phyloP scores from a whole-genome alignment of 1,140 invertebrate species.

The Drosophila pallidifrons region DNA sequence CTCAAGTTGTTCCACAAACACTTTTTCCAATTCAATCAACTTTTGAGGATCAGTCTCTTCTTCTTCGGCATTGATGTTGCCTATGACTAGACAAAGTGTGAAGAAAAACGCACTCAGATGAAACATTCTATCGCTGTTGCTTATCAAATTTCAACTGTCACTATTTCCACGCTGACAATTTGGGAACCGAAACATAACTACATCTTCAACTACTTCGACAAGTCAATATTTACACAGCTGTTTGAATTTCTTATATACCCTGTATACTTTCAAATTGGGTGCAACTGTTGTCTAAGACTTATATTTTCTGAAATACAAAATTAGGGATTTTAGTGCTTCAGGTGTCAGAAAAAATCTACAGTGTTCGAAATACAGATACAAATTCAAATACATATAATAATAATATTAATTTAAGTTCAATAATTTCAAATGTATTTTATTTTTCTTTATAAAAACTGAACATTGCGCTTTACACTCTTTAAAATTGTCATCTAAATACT shows the following conservation, averaged over 20 bases:
- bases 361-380: no score
- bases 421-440: no score
- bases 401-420: no score
- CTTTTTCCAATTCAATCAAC: slow-evolving; percentile 46
- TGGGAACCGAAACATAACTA: neutral
- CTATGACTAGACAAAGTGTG: slow-evolving; percentile 1
- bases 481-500: no score
- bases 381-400: no score
- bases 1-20: slow-evolving; percentile 47
- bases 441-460: no score
- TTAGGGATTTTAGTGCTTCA: no score
- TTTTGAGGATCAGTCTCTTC: slow-evolving; percentile 12
- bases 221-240: slow-evolving; percentile 66
- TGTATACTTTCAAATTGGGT: neutral
- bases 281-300: neutral
- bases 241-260: neutral
- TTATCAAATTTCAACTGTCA: slow-evolving; percentile 36
- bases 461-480: no score
- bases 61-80: slow-evolving; percentile 28
- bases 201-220: neutral
- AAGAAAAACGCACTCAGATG: neutral
- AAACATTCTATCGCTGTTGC: slow-evolving; percentile 48
- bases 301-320: no score
- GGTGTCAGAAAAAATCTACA: no score
- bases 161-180: neutral